phyloP scores from a whole-genome alignment of 2,888 invertebrate genomes.

The Perdita meconis region DNA sequence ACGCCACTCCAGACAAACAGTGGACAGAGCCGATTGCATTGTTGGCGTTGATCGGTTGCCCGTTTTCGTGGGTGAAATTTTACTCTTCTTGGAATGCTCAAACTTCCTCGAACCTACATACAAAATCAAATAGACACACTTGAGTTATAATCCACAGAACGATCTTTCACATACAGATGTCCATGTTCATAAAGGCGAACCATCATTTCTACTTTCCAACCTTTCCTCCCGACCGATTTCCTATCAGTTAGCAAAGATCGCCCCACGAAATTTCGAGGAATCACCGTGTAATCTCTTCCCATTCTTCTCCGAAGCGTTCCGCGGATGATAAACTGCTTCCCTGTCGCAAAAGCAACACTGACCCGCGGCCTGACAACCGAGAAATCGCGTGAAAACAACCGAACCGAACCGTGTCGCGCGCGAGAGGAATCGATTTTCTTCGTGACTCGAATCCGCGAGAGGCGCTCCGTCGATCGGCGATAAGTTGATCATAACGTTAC shows the following conservation, averaged over 20 bases:
- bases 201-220: too few relatives aligned
- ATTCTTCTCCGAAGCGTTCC: not conserved
- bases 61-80: not conserved
- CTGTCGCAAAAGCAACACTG: not conserved
- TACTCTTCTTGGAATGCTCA: too few relatives aligned
- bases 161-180: too few relatives aligned
- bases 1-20: constrained; percentile 15
- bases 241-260: not conserved
- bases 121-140: too few relatives aligned
- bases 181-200: too few relatives aligned
- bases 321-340: not conserved
- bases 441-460: constrained; percentile 16
- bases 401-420: constrained; percentile 35
- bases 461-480: constrained; percentile 36
- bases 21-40: constrained; percentile 8
- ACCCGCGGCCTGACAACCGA: constrained; percentile 18
- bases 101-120: too few relatives aligned
- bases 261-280: not conserved
- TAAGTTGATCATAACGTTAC: constrained; percentile 57
- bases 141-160: too few relatives aligned
- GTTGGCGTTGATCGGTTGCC: constrained; percentile 14
- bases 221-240: too few relatives aligned
- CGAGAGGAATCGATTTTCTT: constrained; percentile 35
- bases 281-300: not conserved
- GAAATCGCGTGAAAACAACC: constrained; percentile 24